Evolutionary conservation across 2,113 vertebrate species (phyloP), one percentile per base, ranked within the genome.

Genomic region (Suncus etruscus): DNA sequence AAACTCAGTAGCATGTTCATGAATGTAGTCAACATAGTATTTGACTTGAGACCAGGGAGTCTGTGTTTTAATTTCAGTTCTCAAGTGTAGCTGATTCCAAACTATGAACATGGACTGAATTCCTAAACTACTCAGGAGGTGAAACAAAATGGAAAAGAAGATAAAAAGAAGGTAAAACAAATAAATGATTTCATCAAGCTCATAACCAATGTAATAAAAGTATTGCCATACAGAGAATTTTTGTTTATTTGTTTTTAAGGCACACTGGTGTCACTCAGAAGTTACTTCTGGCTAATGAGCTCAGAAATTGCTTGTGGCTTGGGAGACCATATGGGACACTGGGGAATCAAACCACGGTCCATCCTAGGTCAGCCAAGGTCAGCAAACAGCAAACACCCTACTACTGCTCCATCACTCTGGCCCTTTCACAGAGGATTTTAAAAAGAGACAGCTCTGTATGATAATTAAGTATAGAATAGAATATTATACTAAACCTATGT

Each of bases 71-170:
- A 76, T 63, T 89, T 8, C 66, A 61, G 16, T 22, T 27, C 45
- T 78, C 65, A 82, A 29, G 61, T 76, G 83, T 84, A 83, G 22
- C 16, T 79, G 74, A 90, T 22, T 20, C 29, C 47, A 84, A 63
- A 77, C 20, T 82, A 25, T 90, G 54, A 81, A 45, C 22, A 48
- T 29, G 73, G 20, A 92, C 69, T 90, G 63, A 66, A 80, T 86
- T 86, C 18, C 54, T 94, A 65, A 93, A 58, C 83, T 87, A 81
- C 66, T 89, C 48, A 83, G 20, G 48, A 92, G n/a, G 18, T 66
- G 50, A 86, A 32, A n/a, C 14, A 87, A 24, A 65, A 1, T 25
- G 7, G 68, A 7, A 93, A 84, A 85, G 29, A 14, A 78, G 15
- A 83, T 45, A 70, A 76, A 73, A 94, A 48, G 11, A 68, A 86